phyloP scores from a whole-genome alignment of 2,888 invertebrate genomes.

The Papilio gigon region DNA sequence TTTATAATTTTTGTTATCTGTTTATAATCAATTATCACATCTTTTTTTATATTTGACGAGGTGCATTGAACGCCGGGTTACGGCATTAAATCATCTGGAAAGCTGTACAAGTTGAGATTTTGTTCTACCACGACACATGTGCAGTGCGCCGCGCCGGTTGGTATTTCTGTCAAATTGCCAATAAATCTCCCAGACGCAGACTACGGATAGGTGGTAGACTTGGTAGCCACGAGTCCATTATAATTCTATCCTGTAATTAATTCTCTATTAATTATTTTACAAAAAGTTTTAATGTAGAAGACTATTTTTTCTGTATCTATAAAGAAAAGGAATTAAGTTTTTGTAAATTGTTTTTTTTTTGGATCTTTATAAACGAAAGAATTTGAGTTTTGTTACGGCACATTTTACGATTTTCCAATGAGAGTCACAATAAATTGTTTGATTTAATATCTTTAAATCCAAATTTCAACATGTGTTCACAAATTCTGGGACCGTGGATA shows the following conservation, averaged over 20 bases:
- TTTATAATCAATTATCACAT: slow-evolving; percentile 40
- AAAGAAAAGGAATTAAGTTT: not conserved
- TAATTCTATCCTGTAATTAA: not conserved
- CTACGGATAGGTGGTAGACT: slow-evolving; percentile 40
- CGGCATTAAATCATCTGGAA: slow-evolving; percentile 56
- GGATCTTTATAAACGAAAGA: too few species aligned
- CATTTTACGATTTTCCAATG: too few species aligned
- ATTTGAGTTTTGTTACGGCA: too few species aligned
- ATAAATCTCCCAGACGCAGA: slow-evolving; percentile 57
- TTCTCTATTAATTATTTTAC: not conserved
- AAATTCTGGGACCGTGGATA: slow-evolving; percentile 1
- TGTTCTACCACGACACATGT: slow-evolving; percentile 33
- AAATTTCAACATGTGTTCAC: not conserved
- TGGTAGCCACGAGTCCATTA: slow-evolving; percentile 4
- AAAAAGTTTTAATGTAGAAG: not conserved
- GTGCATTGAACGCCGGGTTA: slow-evolving; percentile 63
- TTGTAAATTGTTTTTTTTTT: too few species aligned
- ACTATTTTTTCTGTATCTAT: too few species aligned
- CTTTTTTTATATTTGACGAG: slow-evolving; percentile 52
- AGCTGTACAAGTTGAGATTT: slow-evolving; percentile 33
- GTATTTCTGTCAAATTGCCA: slow-evolving; percentile 78
- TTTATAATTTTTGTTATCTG: not conserved
- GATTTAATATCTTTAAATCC: too few species aligned
- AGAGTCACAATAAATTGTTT: too few species aligned
- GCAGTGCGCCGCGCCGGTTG: slow-evolving; percentile 44